phyloP scores from a whole-genome alignment of 2,888 invertebrate species.

The Drosophila demipolita region DNA sequence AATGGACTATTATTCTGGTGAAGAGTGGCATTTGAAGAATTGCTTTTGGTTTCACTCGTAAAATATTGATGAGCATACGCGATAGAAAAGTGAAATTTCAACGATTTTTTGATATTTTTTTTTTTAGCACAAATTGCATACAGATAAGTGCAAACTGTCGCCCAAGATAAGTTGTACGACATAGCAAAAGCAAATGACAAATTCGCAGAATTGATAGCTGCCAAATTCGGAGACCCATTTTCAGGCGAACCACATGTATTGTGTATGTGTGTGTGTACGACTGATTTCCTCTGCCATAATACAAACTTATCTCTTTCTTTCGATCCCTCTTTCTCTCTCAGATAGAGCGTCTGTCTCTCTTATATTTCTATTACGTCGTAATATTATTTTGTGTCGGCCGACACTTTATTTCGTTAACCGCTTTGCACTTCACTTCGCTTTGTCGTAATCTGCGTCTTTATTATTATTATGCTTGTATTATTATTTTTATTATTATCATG shows the following conservation, averaged over 20 bases:
- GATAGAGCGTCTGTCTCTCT: background rate
- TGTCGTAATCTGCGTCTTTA: background rate
- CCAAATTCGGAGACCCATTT: conserved; percentile 28
- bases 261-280: background rate
- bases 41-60: background rate
- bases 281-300: conserved; percentile 26
- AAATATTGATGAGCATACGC: no score
- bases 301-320: conserved; percentile 1
- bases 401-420: conserved; percentile 29
- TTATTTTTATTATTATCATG: conserved; percentile 3
- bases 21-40: background rate
- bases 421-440: background rate
- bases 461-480: conserved; percentile 10
- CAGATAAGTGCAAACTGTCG: background rate
- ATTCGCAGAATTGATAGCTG: conserved; percentile 40
- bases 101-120: rapidly evolving
- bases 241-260: background rate
- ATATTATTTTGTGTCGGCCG: conserved; percentile 41
- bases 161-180: background rate
- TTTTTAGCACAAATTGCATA: background rate
- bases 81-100: background rate
- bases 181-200: background rate
- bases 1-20: background rate
- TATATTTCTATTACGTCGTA: conserved; percentile 55
- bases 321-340: background rate